Evolutionary conservation across 2,888 invertebrate species (phyloP), one percentile per base, ranked within the genome.

Genomic region (Microplitis manilae): DNA sequence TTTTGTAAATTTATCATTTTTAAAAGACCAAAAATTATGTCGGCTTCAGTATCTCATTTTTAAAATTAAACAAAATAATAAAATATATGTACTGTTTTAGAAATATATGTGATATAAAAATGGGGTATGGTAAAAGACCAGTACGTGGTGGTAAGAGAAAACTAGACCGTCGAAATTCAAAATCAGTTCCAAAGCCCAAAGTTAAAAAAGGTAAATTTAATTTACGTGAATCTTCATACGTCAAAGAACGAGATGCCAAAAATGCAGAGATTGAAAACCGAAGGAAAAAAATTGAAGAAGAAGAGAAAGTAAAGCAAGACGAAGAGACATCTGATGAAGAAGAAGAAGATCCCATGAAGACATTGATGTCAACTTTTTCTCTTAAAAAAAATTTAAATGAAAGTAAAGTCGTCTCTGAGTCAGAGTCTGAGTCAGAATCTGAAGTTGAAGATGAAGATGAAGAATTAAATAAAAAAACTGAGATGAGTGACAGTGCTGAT

Each of bases 281-380:
- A 4, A 83, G 89, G n/a, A 83, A 82, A 76, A 81, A 81, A 39
- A n/a, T 87, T 1, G 91, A 92, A 78, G 92, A 92, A 82, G 91
- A 91, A 76, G 84, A 90, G 82, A 91, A 91, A 79, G 88, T 87
- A 70, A 85, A 87, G 78, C 82, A 91, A 71, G 91, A 92, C 76
- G 86, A 85, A 9, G 90, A 90, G 62, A 87, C 86, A 38, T 88
- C 89, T 1, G 91, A 91, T 76, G 92, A 92, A n/a, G 92, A 92
- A 79, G 92, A 92, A 75, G 91, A 90, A 77, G 90, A 93, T 88
- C 90, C 91, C 4, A 91, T 92, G 83, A 90, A 90, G 61, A 91
- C 91, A 82, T 86, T 94, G 67, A 85, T 94, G 30, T 91, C 92
- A 0, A 91, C 92, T 77, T 93, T 89, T 70, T 74, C 83, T 5